Evolutionary conservation across 2,797 vertebrate genomes (phyloP), one percentile per base, ranked within the genome.

Genomic region (Zenarchopterus dispar): DNA sequence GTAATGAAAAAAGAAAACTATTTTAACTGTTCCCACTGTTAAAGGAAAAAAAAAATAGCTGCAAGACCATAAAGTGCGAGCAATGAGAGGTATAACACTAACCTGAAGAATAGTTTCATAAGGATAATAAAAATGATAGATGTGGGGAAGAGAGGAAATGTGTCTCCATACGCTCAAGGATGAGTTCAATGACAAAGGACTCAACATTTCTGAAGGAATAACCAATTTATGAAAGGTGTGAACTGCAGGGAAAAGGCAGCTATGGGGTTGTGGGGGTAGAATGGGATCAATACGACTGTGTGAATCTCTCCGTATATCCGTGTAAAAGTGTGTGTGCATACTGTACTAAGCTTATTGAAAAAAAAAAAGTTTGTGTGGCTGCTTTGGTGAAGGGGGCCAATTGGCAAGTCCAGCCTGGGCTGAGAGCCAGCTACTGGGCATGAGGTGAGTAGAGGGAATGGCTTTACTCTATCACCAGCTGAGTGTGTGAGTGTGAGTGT

Each of bases 391-490:
- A 85, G 67, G 67, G 28, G 42, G 66, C 78, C 84, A 85, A 75
- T 84, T 87, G 87, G 81, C 83, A 82, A 75, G 67, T 83, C 57
- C 59, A 55, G 61, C 46, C 56, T 75, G 73, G 86, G 89, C 86
- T 71, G 43, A 42, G 62, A 55, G 81, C 85, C 86, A 90, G 68
- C 26, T 58, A 74, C 62, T 74, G 70, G 85, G 74, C 80, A 73
- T 71, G 74, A 84, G 85, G 86, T 85, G 85, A 88, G 68, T 79
- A 81, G 55, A 75, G 56, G 70, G 75, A 86, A 85, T 82, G 81
- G 84, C 80, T 84, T 88, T 81, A 79, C 77, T 90, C 82, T 70
- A 89, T 90, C 84, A 89, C 66, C 67, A 67, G 77, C 75, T 70
- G 51, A 69, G 62, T 73, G 50, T 57, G 58, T 56, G 62, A 28